Conservation (phyloP, 2,888 invertebrate genomes). For the Synanthedon vespiformis region DNA sequence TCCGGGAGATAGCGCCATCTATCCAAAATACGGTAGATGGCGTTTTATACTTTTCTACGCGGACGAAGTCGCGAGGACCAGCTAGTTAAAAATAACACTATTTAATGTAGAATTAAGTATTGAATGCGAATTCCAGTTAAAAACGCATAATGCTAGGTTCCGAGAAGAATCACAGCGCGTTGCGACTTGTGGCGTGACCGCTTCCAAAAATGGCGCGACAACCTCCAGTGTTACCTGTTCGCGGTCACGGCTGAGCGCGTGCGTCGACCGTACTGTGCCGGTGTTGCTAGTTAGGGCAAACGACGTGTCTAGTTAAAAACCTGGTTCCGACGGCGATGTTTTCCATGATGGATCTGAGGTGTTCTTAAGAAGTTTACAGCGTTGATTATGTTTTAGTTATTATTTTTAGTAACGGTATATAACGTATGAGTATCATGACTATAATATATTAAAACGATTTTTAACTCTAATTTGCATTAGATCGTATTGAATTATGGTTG, state of each 20-base stretch:
- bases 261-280: slow-evolving; percentile 8
- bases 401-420: no score
- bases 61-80: no score
- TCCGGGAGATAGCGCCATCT: no score
- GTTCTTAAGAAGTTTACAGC: no score
- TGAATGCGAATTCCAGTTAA: neutral
- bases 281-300: slow-evolving; percentile 6
- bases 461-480: no score
- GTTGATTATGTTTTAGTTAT: no score
- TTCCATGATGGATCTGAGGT: no score
- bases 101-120: slow-evolving; percentile 1
- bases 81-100: slow-evolving; percentile 1
- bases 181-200: slow-evolving; percentile 12
- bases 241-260: slow-evolving; percentile 16
- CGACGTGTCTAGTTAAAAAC: neutral
- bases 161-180: slow-evolving; percentile 19
- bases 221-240: slow-evolving; percentile 12
- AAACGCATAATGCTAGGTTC: slow-evolving; percentile 8
- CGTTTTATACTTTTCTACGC: no score
- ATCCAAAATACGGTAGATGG: no score
- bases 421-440: no score
- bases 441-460: no score
- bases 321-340: neutral
- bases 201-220: slow-evolving; percentile 34
- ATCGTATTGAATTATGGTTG: no score